Percentiles rank a stretch among this genome's conserved stretches.
Conservation (phyloP, 2,888 invertebrate species). For the Leptinotarsa rubiginosa region DNA sequence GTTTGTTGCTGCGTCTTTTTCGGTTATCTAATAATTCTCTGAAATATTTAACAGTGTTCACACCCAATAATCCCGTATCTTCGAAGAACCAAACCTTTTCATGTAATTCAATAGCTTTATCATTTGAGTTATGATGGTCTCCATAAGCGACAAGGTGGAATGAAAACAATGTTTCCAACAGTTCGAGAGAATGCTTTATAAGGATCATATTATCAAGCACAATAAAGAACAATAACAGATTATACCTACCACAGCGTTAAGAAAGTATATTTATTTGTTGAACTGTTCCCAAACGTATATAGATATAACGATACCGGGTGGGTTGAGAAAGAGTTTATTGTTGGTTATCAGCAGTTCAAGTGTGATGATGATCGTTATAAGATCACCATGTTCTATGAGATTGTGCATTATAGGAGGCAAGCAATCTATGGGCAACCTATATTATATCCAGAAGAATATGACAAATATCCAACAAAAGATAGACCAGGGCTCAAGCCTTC, state of each 20-base stretch:
- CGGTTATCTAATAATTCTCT: not conserved
- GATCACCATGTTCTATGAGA: no score
- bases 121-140: constrained; percentile 25
- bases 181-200: constrained; percentile 29
- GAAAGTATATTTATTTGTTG: constrained; percentile 5
- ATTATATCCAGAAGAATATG: no score
- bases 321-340: not conserved
- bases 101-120: constrained; percentile 27
- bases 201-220: constrained; percentile 30
- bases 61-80: constrained; percentile 25
- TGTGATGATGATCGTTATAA: no score
- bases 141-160: constrained; percentile 30
- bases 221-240: constrained; percentile 38
- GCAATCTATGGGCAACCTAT: no score
- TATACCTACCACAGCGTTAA: constrained; percentile 33
- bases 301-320: not conserved
- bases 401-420: no score
- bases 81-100: constrained; percentile 16
- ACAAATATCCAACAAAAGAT: no score
- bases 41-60: constrained; percentile 9
- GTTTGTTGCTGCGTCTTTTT: not conserved
- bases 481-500: no score
- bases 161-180: constrained; percentile 31
- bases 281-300: not conserved
- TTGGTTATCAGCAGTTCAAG: not conserved